These are phyloP conservation scores for Antrozous pallidus DNA, from an alignment of 2,797 vertebrate genomes.

Conservation along the genomic window DNA sequence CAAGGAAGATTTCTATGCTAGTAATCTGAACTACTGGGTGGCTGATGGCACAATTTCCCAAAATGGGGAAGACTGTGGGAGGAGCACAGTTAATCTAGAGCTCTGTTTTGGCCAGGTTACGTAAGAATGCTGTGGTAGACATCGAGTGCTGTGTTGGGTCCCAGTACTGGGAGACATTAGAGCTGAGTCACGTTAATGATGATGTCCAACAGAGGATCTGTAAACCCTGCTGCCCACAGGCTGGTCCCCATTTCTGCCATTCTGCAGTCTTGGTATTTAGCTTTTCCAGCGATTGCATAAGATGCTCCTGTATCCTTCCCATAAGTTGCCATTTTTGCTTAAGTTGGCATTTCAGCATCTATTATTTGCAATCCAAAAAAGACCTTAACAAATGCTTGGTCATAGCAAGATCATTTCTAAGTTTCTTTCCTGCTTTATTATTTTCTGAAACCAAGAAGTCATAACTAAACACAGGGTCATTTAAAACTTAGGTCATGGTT, in stretches of 20 bases:
- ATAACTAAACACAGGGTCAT: neutral
- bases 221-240: neutral
- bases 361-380: neutral
- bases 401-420: neutral
- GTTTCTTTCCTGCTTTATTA: constrained; percentile 4
- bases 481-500: neutral
- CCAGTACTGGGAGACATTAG: neutral
- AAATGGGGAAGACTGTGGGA: neutral
- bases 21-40: neutral
- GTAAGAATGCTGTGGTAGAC: neutral
- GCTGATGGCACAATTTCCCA: neutral
- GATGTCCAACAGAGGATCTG: neutral
- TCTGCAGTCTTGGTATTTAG: neutral
- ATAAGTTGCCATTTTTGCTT: neutral
- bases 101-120: neutral
- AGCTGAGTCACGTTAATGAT: neutral
- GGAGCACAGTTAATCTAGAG: neutral
- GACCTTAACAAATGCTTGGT: neutral
- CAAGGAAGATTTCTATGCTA: neutral
- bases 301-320: neutral
- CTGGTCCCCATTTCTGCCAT: neutral
- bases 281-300: neutral
- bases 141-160: neutral
- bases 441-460: constrained; percentile 33
- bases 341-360: neutral